Base-by-base conservation (phyloP, 1,140 invertebrate species). In the Drosophila aff. region DNA sequence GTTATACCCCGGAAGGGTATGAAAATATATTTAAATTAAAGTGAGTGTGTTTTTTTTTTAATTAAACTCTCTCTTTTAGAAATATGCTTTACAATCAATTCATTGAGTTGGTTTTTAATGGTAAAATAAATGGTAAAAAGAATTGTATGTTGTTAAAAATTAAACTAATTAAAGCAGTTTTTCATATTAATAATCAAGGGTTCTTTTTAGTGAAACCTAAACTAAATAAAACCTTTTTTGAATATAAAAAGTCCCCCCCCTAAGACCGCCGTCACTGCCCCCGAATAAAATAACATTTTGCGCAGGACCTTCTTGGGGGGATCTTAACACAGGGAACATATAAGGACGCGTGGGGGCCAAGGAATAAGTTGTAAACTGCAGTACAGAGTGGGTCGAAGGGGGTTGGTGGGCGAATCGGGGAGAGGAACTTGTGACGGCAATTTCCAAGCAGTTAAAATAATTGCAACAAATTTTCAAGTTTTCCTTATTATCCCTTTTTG, bases 391-490 rank as follows among this genome's bases (percentile, higher is more conserved):
- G 15, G 9, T 4, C 2, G 9, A 7, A 7, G n/a, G 4, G 5
- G 13, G n/a, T n/a, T 16, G 23, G 23, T 23, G 23, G 31, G 15
- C n/a, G n/a, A 41, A 38, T 28, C 10, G 33, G 9, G 15, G 5
- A 4, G 26, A 1, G 18, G 44, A 18, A 36, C 67, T 40, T 43
- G 36, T 58, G 49, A 65, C 50, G 55, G 71, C 79, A 79, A 86
- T 76, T 79, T 77, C 66, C 83, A 77, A 84, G 81, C 85, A 89
- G 85, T 84, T 90, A 80, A 90, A 87, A 90, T 87, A 87, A 87
- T 89, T 87, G 85, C 84, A 87, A 87, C 84, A 87, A 87, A 87
- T 89, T 87, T 87, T 78, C 77, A 90, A 84, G 81, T 90, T 90
- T 59, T 80, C 77, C 84, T 83, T 82, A 77, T 89, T 89, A 81